Conservation (phyloP, 2,113 vertebrate genomes). For the Anoura caudifer region DNA sequence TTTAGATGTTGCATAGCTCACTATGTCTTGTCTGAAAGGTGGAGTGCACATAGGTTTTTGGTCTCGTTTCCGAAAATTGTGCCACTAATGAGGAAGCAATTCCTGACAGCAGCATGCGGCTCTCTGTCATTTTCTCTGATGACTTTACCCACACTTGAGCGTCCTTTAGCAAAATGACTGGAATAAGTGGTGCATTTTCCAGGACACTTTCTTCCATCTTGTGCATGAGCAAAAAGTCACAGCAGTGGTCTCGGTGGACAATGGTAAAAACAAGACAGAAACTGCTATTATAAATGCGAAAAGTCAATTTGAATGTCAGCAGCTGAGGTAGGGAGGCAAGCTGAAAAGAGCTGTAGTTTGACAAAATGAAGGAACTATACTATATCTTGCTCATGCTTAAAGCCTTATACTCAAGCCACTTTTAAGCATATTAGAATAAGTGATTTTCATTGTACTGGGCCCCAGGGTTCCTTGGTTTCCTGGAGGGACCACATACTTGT, state of each 20-base stretch:
- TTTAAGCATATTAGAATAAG: neutral
- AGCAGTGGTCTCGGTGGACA: conserved; percentile 76
- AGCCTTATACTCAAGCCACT: conserved; percentile 3
- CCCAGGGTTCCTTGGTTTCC: neutral
- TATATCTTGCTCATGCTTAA: conserved; percentile 23
- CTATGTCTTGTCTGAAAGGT: conserved; percentile 60
- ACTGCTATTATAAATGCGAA: conserved; percentile 75
- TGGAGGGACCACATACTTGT: neutral
- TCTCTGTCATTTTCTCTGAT: conserved; percentile 74
- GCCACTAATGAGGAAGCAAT: conserved; percentile 71
- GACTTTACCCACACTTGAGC: conserved; percentile 56
- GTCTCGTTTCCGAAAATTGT: conserved; percentile 67
- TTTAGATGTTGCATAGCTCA: neutral
- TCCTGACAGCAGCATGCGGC: conserved; percentile 65
- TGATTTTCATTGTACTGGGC: conserved; percentile 49
- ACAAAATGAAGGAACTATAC: conserved; percentile 70
- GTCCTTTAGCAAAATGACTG: conserved; percentile 76
- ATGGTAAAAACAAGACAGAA: conserved; percentile 75
- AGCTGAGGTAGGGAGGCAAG: conserved; percentile 53
- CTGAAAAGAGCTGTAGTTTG: conserved; percentile 60
- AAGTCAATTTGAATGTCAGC: conserved; percentile 82
- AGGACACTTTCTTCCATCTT: conserved; percentile 65
- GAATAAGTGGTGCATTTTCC: conserved; percentile 79
- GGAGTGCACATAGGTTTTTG: conserved; percentile 29
- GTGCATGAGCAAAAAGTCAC: conserved; percentile 74